Base-by-base conservation (phyloP, 2,113 vertebrate genomes). In the Prunella fulvescens region DNA sequence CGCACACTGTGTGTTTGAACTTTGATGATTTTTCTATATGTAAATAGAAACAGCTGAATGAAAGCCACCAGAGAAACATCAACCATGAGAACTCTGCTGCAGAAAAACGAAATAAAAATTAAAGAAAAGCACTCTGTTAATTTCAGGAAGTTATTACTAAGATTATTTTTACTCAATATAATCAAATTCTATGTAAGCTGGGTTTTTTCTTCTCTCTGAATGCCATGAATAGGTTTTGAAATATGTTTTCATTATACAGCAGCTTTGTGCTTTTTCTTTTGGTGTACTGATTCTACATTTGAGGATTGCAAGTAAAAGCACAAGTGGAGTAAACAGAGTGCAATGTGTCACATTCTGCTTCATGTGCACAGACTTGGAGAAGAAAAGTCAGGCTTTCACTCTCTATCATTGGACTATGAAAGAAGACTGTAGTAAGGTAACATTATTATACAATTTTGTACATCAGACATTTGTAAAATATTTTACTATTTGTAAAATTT, bases 11-110 rank as follows among this genome's bases (percentile, higher is more conserved):
- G 72, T 50, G 58, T 50, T 65, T 74, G 88, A 79, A 62, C 28
- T 66, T 82, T 24, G 31, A 24, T 51, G 10, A 64, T 20, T 88
- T 82, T n/a, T n/a, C n/a, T n/a, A 81, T 77, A 82, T 47, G 28
- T 74, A 93, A 95, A 93, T 35, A 86, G 71, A 96, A 98, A 74
- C 20, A 92, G 16, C 57, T 96, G 45, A 12, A 31, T 72, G 50
- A 93, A 78, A 48, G 78, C 69, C 50, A 80, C 81, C 72, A 91
- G 35, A 87, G 26, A 48, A 82, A 86, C 70, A 48, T 83, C 86
- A 94, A 51, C 72, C 45, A 23, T 44, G 42, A 85, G 64, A 93
- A 83, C 40, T 89, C 67, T 47, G 37, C 37, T 86, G 76, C 74
- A 88, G 93, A 94, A 96, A 93, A 92, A 94, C 88, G 67, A 95